Evolutionary conservation across 2,113 vertebrate genomes (phyloP), one percentile per base, ranked within the genome.

Genomic region (Ameiurus melas): DNA sequence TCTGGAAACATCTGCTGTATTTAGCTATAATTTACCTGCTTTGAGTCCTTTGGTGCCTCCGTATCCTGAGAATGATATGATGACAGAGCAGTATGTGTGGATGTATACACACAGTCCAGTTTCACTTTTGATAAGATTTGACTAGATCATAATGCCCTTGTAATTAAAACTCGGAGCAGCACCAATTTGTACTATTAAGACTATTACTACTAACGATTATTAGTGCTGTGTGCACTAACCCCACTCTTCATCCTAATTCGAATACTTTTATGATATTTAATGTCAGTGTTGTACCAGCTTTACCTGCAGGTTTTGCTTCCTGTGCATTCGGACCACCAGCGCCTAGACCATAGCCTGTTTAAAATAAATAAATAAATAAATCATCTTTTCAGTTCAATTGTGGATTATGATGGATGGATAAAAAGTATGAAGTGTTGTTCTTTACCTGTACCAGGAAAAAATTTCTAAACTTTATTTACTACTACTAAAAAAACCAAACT

Each of bases 21-120:
- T 89, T 27, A 60, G 30, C 20, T 73, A 3, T 57, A 10, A 5
- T 55, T 85, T 89, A 89, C 89, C 90, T 89, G 87, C 82, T 39
- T 87, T 85, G 53, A 62, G 83, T 68, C 86, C 88, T 70, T 58
- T 91, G 25, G 70, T n/a, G 2, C 20, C 36, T 55, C 83, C 81
- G 36, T 87, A 89, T 62, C 87, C 90, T 91, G 62, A 83, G 53
- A 62, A 82, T 39, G 19, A 82, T 4, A 57, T 17, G 16, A 5
- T 5, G 19, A 81, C n/a, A 81, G 9, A 36, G 8, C 30, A 36
- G 30, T 57, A 60, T 81, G 17, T 19, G 9, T 8, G 27, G 2
- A 43, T 25, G 20, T 75, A 1, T 75, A 71, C 33, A 73, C 33
- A 36, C n/a, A 17, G 70, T 19, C 17, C 33, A 39, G 9, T 17